Conservation (phyloP, 2,888 invertebrate genomes). For the Meghimatium bilineatum region DNA sequence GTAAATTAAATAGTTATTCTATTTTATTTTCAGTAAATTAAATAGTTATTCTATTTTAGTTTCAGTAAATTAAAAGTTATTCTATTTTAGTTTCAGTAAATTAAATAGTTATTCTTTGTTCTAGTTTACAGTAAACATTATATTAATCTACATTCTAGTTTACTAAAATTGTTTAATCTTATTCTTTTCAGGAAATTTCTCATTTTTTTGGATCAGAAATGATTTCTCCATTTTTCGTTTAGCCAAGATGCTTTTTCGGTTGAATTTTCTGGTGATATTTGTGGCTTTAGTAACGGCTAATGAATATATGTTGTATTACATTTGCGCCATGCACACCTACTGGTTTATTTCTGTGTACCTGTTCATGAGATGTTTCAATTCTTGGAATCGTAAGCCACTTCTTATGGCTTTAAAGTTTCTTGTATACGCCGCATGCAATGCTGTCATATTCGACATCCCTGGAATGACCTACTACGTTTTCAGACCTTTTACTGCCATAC, state of each 20-base stretch:
- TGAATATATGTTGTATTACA: slow-evolving; percentile 71
- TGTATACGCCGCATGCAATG: slow-evolving; percentile 60
- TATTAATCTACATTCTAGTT: too few species aligned
- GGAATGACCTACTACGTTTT: slow-evolving; percentile 58
- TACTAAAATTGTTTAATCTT: not conserved
- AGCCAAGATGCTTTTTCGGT: slow-evolving; percentile 70
- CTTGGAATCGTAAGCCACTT: slow-evolving; percentile 61
- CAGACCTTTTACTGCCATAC: slow-evolving; percentile 59
- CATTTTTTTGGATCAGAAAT: slow-evolving; percentile 69
- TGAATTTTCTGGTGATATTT: slow-evolving; percentile 68
- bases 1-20: too few species aligned
- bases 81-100: too few species aligned
- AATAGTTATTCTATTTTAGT: too few species aligned
- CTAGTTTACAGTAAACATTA: too few species aligned
- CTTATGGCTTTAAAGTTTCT: slow-evolving; percentile 65
- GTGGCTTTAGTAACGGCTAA: slow-evolving; percentile 63
- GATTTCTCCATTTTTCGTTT: slow-evolving; percentile 67
- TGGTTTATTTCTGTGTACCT: slow-evolving; percentile 69
- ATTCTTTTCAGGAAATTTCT: slow-evolving; percentile 67
- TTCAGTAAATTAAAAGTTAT: too few species aligned
- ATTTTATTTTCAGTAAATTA: too few species aligned
- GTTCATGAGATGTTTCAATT: slow-evolving; percentile 61
- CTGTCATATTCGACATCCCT: slow-evolving; percentile 64
- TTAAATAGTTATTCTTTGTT: too few species aligned
- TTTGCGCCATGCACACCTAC: slow-evolving; percentile 73